phyloP scores from a whole-genome alignment of 2,797 vertebrate species.

The Emydoidea blandingii region DNA sequence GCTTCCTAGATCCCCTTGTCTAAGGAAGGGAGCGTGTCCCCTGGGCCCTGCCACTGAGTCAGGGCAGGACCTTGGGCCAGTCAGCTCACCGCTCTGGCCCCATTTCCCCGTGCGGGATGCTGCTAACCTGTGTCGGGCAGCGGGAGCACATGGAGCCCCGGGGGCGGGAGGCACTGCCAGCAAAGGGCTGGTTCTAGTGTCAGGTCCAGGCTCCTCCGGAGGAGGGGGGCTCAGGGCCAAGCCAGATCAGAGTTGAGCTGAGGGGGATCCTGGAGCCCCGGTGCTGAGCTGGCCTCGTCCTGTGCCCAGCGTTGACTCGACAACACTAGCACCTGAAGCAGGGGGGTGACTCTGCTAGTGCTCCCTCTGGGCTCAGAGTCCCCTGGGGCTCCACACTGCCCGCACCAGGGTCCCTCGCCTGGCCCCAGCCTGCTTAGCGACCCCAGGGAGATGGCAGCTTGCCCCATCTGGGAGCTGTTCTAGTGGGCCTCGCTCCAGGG shows the following conservation, averaged over 20 bases:
- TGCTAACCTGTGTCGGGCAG: background rate
- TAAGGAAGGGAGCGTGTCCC: too few relatives aligned
- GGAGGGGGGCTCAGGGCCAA: background rate
- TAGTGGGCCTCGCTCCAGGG: background rate
- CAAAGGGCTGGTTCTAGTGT: background rate
- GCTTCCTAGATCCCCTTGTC: too few relatives aligned
- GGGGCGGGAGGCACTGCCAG: background rate
- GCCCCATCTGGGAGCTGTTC: background rate
- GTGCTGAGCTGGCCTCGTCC: too few relatives aligned
- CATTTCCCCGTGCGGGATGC: background rate
- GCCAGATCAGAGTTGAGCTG: too few relatives aligned
- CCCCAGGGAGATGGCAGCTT: background rate
- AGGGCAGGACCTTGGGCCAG: too few relatives aligned
- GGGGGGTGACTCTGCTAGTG: too few relatives aligned
- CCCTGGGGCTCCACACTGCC: background rate
- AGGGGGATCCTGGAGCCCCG: too few relatives aligned
- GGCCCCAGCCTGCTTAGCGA: background rate
- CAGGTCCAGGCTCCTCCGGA: too few relatives aligned
- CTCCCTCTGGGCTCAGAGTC: background rate
- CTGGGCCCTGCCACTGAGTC: too few relatives aligned
- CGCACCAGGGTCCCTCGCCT: too few relatives aligned
- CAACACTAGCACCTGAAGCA: too few relatives aligned
- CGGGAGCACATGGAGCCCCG: too few relatives aligned
- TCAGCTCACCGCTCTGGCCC: background rate
- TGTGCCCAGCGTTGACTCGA: background rate